Base-by-base conservation (phyloP, 2,797 vertebrate genomes). In the Hydrocynus forskahlii region DNA sequence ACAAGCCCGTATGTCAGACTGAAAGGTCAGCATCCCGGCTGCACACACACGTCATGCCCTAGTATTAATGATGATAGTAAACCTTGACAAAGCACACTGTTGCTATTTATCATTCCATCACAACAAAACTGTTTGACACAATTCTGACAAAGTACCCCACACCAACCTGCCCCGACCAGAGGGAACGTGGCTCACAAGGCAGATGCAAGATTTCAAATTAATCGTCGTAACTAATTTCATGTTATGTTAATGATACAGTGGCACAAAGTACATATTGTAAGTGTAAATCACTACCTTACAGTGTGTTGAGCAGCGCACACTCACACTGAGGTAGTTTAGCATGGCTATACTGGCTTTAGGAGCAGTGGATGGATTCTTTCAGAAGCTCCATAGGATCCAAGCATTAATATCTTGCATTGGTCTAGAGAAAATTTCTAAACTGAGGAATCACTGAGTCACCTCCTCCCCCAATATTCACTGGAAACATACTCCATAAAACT, bases 281-380 rank as follows among this genome's bases (percentile, higher is more conserved):
- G 10, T 10, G 9, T 38, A 64, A 66, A 66, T 43, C 63, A 40
- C 63, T 19, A 43, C 35, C 35, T n/a, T 7, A 62, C 25, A 17
- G 4, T 29, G 23, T 29, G 60, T 35, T 6, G 17, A 21, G 40
- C 67, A n/a, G 40, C n/a, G 2, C 43, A 67, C n/a, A 21, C 25
- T 64, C 25, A 17, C 2, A 64, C 38, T 69, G 23, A 48, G n/a
- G 43, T 6, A 69, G 19, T 21, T 19, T 0, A 6, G 40, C 13
- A 5, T 48, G 19, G 67, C 43, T 48, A 5, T 43, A 14, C 10
- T 50, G 67, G 43, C 67, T 50, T n/a, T 43, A 1, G 16, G 8
- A 69, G 43, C 43, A 23, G 67, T 69, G 67, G 40, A n/a, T 69
- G 67, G 67, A 45, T 68, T 45, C 63, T 38, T 68, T 68, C 21